Evolutionary conservation across 2,888 invertebrate species (phyloP).

Genomic region (Xestobium rufovillosum): DNA sequence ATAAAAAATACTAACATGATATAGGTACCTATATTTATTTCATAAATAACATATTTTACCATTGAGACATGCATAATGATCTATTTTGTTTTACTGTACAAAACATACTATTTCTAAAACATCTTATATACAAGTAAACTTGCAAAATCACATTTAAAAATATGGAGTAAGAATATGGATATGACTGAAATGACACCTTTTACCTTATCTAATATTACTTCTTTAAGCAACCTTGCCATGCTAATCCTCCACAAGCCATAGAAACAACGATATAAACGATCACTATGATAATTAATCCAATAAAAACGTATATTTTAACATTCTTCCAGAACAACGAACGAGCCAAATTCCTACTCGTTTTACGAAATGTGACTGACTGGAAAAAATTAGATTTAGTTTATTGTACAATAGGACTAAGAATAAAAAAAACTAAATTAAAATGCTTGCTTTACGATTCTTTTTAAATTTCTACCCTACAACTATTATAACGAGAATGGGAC

Average conservation of each 20-base stretch:
- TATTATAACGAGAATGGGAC: too few relatives aligned
- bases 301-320: slow-evolving; percentile 77
- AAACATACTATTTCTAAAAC: too few relatives aligned
- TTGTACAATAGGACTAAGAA: neutral
- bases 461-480: too few relatives aligned
- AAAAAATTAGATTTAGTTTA: slow-evolving; percentile 39
- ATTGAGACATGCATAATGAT: too few relatives aligned
- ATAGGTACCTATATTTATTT: too few relatives aligned
- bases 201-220: too few relatives aligned
- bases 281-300: slow-evolving; percentile 56
- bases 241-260: slow-evolving; percentile 78
- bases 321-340: slow-evolving; percentile 91
- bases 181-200: slow-evolving; percentile 2
- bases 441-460: too few relatives aligned
- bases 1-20: too few relatives aligned
- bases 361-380: slow-evolving; percentile 81
- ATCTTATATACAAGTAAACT: too few relatives aligned
- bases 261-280: slow-evolving; percentile 79
- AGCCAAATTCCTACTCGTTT: slow-evolving; percentile 77
- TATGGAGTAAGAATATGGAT: neutral
- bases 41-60: too few relatives aligned
- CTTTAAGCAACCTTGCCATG: slow-evolving; percentile 62
- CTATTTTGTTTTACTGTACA: too few relatives aligned
- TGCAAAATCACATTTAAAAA: slow-evolving; percentile 1
- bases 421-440: too few relatives aligned